Conservation (phyloP, 2,113 vertebrate species). For the Sturnus vulgaris region DNA sequence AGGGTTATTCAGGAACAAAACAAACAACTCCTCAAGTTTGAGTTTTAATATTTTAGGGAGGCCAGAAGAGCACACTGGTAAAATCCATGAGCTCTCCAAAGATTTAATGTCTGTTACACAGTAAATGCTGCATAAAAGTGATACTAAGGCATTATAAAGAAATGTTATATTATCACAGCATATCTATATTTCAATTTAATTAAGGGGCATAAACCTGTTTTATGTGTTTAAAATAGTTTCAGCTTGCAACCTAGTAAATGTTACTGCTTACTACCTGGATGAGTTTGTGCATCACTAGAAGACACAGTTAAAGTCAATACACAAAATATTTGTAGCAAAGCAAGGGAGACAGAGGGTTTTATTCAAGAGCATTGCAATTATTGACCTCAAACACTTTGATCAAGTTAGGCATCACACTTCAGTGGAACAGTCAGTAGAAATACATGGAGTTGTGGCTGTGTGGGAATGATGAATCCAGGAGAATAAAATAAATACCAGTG, state of each 20-base stretch:
- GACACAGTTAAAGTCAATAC: background rate
- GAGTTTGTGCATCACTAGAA: background rate
- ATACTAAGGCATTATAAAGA: background rate
- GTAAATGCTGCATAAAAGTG: background rate
- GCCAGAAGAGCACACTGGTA: background rate
- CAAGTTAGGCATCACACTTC: background rate
- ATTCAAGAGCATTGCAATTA: background rate
- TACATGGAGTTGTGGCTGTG: background rate
- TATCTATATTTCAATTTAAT: background rate
- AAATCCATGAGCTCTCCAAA: background rate
- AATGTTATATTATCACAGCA: background rate
- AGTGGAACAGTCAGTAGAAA: background rate
- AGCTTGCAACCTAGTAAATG: background rate
- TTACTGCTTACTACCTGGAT: background rate
- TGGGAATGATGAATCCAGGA: background rate
- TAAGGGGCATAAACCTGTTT: background rate
- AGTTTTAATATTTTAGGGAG: background rate
- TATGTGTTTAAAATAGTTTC: background rate
- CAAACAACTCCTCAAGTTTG: background rate
- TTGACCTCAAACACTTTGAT: background rate
- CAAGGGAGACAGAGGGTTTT: background rate
- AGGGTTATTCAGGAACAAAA: background rate
- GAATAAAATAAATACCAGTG: background rate
- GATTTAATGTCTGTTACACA: background rate
- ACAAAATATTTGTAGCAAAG: background rate